Evolutionary conservation across 2,797 vertebrate genomes (phyloP), one percentile per base, ranked within the genome.

Genomic region (Acanthornis magna): DNA sequence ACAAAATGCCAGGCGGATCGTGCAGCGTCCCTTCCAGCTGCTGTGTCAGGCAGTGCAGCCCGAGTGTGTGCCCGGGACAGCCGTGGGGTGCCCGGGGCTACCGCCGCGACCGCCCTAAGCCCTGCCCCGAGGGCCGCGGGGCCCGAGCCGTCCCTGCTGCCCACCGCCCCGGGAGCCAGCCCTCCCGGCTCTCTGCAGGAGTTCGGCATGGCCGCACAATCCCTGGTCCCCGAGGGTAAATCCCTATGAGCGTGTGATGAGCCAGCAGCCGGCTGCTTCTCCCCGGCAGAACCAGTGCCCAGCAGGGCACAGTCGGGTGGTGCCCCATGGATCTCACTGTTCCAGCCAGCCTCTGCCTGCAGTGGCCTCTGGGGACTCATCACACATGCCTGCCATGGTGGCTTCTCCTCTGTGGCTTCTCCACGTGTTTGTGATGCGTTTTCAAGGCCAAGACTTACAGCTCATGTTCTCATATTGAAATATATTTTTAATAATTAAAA

Each of bases 1-100:
- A 0, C 25, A 4, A 9, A 32, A 20, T 3, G 13, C 12, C 11
- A 3, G 23, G 50, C 4, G 2, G 21, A 15, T 40, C 0, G 0
- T 43, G 30, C 61, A 27, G 8, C 0, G 4, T 1, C 22, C 29
- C 15, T 11, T 47, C 10, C 27, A 16, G 50, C 50, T 10, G 43
- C 63, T 5, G 54, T 4, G 47, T 20, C 12, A 0, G 4, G 47
- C 54, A 3, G 38, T 0, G 38, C 72, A 11, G 34, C n/a, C 25
- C 2, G 8, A 5, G 58, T 6, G 38, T 9, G 3, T 4, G 27
- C n/a, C 27, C 5, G 1, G 16, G 20, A 38, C 11, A 6, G 66
- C 57, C 6, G 2, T 20, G 38, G 4, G 38, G 14, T 16, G 16
- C 27, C 50, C 50, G 27, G 27, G 11, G 18, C 38, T 45, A 22